Evolutionary conservation across 2,797 vertebrate species (phyloP), one percentile per base, ranked within the genome.

Genomic region (Podarcis lilfordi): DNA sequence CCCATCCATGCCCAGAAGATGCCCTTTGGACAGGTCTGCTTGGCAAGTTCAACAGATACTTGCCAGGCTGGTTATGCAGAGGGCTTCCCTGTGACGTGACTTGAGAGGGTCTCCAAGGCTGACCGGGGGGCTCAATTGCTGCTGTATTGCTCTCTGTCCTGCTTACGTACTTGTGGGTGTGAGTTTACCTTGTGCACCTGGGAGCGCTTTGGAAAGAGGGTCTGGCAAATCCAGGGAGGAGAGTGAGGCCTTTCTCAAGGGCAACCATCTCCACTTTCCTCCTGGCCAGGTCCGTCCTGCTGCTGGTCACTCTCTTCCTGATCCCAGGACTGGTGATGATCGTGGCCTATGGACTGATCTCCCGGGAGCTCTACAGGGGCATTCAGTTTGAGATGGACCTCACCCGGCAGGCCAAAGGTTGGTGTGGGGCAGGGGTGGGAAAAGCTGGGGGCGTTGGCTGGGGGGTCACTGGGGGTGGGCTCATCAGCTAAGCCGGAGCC

Each of bases 271-370:
- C 9, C 17, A 6, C 32, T 23, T 8, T 0, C 8, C 43, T 17
- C 10, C 55, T 45, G 91, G 37, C 89, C 92, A 99, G 99, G 99
- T 98, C 97, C 1, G 96, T 99, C 29, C 92, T 99, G 92, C 97
- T 99, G 75, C 97, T 99, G 37, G 96, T 98, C 55, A 89, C 98
- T 64, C 96, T 99, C 77, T 99, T 99, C 92, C 98, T 98, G n/a
- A 95, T 99, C 89, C 99, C 99, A 0, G 99, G 98, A 0, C 95
- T 98, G 93, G 98, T 99, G 92, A 99, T 99, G 98, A 97, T 97
- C 0, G 97, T 98, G 86, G 98, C 98, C 1, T 99, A 99, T 0
- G 98, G 98, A 32, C 97, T 99, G 29, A 99, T 99, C 96, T 99
- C 98, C 90, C 97, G 98, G 0, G 99, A 99, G 92, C 98, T 99